Evolutionary conservation across 1,140 invertebrate species (phyloP), one percentile per base, ranked within the genome.

Genomic region (Armadillidium nasatum): DNA sequence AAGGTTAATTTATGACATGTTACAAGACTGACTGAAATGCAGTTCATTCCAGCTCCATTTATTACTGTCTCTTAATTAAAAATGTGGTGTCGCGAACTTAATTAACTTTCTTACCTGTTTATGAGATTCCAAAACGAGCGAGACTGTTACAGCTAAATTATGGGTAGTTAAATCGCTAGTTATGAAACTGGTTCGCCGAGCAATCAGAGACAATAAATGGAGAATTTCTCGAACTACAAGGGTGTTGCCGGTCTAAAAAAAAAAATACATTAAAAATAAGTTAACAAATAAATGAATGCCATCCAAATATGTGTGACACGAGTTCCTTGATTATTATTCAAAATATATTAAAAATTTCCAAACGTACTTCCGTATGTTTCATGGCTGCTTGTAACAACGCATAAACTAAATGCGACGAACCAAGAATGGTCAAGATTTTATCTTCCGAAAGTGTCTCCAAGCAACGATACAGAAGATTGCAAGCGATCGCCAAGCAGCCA

Each of bases 401-500:
- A 7, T 54, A 13, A 4, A 74, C 50, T 4, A 74, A 4, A 22
- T 74, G 73, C 2, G 54, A 75, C 10, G 73, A 11, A 19, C 7
- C n/a, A 1, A 75, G 66, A 10, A 75, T 11, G 9, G 11, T 23
- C 11, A 44, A 22, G 7, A 75, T 13, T 13, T 19, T 44, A 44
- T 46, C 73, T 13, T n/a, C 50, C 44, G 54, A 44, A 44, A 68
- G 66, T 67, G 69, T 7, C 9, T 68, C 60, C 11, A 75, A 67
- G 23, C 54, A 68, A 10, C 19, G 43, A 44, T 75, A 60, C 54
- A 75, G 45, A 3, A 45, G 44, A 67, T 46, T 68, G 73, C 50
- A 66, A 7, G 73, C 66, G n/a, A 74, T 44, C 33, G 60, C 54
- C 73, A 74, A 67, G 54, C 60, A 54, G 10, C 19, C 73, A 6